Conservation (phyloP, 2,797 vertebrate genomes). For the Cichlasoma orientale region DNA sequence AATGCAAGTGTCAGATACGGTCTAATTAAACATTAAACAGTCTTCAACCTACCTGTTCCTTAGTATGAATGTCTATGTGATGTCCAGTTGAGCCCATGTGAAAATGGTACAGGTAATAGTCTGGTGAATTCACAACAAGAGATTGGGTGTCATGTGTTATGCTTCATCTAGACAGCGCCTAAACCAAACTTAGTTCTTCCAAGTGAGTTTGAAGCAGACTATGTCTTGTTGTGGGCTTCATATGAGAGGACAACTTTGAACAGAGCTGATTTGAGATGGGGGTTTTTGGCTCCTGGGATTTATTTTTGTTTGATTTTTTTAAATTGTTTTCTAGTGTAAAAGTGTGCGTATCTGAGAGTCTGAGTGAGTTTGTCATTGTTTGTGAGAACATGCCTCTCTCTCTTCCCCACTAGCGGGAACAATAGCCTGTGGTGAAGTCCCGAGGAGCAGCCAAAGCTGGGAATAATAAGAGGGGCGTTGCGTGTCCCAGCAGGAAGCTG, state of each 20-base stretch:
- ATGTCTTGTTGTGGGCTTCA: too few species aligned
- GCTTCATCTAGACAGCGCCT: too few species aligned
- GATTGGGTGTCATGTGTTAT: too few species aligned
- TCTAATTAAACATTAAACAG: background rate
- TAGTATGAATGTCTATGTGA: background rate
- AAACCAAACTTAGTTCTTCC: too few species aligned
- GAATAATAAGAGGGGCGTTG: slow-evolving; percentile 53
- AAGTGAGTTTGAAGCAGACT: too few species aligned
- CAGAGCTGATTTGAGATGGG: background rate
- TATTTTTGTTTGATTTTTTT: background rate
- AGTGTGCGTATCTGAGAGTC: background rate
- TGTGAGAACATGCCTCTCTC: slow-evolving; percentile 48
- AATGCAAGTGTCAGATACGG: background rate
- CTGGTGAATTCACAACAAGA: background rate
- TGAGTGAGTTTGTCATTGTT: slow-evolving; percentile 12
- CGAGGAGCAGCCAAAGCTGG: slow-evolving; percentile 51
- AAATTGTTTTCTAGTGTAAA: background rate
- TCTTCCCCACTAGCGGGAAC: slow-evolving; percentile 43
- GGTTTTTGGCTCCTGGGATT: too few species aligned
- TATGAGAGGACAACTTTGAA: too few species aligned
- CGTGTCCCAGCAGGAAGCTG: slow-evolving; percentile 51
- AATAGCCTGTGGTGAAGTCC: slow-evolving; percentile 54
- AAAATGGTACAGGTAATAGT: background rate
- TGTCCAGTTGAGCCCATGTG: background rate
- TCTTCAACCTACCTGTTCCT: background rate